Evolutionary conservation across 2,113 vertebrate species (phyloP), one percentile per base, ranked within the genome.

Genomic region (Acanthochromis polyacanthus): DNA sequence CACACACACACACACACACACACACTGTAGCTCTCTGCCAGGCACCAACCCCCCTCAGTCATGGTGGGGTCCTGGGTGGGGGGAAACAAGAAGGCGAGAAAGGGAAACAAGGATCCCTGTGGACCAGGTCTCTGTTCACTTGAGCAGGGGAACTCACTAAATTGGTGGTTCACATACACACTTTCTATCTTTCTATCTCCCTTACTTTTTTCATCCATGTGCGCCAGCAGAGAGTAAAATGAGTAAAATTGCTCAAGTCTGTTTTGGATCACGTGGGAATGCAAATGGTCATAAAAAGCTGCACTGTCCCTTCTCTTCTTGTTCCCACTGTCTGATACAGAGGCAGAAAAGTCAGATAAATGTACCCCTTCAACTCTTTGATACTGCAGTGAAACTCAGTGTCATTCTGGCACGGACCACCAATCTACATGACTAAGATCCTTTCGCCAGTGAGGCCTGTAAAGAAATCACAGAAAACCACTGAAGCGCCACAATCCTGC

Each of bases 121-220:
- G 91, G 93, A 91, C 83, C 81, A 87, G 89, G 90, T 92, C 85
- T 91, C 75, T 74, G 78, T 86, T 90, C 87, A 87, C 91, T 91
- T 88, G 30, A 85, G 90, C 81, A 80, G 88, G 91, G 92, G 90
- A 93, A 91, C 89, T 68, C 40, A 3, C 72, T 69, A 75, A 75
- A 90, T 89, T 68, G 81, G 43, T 51, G 12, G 91, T 93, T 93
- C 93, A 93, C 93, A 93, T 75, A 89, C 82, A 88, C 86, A 84
- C 84, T 78, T 50, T 83, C 72, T 83, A 82, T 88, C 84, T 87
- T 67, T 87, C 85, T 80, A 67, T 85, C 86, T 78, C 12, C 43
- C 71, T 50, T 61, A 51, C 68, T 88, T 73, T 83, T 85, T 86
- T 55, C 45, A 74, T 78, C 59, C 72, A 55, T 70, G 51, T 72